Base-by-base conservation (phyloP, 2,888 invertebrate species). In the Empis stercorea region DNA sequence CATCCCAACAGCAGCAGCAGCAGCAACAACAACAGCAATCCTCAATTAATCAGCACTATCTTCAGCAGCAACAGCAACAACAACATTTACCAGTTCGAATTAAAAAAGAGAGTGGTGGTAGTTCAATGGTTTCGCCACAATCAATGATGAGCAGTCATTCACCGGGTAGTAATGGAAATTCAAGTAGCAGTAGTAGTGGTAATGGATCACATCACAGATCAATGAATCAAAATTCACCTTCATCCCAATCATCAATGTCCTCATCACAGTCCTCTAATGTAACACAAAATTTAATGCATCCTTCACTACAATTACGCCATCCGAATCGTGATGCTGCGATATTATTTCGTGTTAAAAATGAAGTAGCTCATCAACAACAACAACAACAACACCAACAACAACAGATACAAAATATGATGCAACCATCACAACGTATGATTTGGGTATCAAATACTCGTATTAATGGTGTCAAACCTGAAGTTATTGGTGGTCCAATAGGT, bases 401-500 rank as follows among this genome's bases (percentile, higher is more conserved):
- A 58, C 59, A 3, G 63, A 64, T 1, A 64, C 65, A 46, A 17
- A 52, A 50, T 43, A 44, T 53, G 23, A 52, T 55, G 52, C 54
- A 54, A 38, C 57, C 62, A 7, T 66, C 62, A 15, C 68, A 65
- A 51, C 65, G 66, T 11, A 70, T 69, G 67, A 66, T 70, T 5
- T 79, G 79, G 77, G 75, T 76, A 27, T 72, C 76, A 27, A 70
- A 76, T 46, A 76, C 79, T 47, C 76, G 84, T 55, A 81, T 84
- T 53, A 85, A 85, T 64, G 86, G 86, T 52, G 81, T 82, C 49
- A 84, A 86, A 59, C 84, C 85, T n/a, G 87, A 87, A 67, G 76
- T 87, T 54, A 85, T 86, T 56, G 84, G 84, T 16, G 79, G 79
- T 2, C 70, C 62, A 11, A 56, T 67, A 40, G 63, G 64, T 14